Percentiles rank a stretch among this genome's conserved stretches.
phyloP scores from a whole-genome alignment of 2,797 vertebrate species.

The Catamblyrhynchus diadema region DNA sequence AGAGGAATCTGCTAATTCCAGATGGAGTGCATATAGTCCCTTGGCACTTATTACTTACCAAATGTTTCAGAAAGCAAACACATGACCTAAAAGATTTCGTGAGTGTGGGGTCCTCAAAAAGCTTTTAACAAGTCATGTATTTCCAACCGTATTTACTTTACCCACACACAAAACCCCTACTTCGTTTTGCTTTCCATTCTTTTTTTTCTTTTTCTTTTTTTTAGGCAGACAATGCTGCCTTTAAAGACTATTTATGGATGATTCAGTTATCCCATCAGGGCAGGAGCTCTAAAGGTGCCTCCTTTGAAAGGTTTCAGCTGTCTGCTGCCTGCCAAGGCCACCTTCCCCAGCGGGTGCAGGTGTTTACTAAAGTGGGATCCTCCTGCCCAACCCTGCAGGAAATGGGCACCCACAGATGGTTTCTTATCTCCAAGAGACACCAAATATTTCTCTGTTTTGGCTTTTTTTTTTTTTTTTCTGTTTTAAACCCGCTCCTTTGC shows the following conservation, averaged over 20 bases:
- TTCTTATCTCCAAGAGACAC: background rate
- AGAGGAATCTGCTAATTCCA: constrained; percentile 77
- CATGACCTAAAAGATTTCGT: constrained; percentile 79
- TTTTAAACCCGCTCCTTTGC: background rate
- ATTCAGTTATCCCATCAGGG: constrained; percentile 54
- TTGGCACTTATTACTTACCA: constrained; percentile 78
- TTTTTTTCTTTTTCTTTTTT: background rate
- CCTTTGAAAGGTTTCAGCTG: constrained; percentile 72
- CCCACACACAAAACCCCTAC: constrained; percentile 55
- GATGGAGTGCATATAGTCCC: constrained; percentile 79
- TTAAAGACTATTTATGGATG: constrained; percentile 66
- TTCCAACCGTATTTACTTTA: constrained; percentile 76
- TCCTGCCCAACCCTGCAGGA: background rate
- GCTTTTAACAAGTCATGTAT: constrained; percentile 75
- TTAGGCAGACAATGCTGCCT: constrained; percentile 51
- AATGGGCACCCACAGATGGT: background rate
- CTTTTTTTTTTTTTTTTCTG: rapidly evolving
- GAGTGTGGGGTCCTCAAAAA: constrained; percentile 75
- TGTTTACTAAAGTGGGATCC: background rate
- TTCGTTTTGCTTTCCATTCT: background rate
- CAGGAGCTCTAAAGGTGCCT: constrained; percentile 67
- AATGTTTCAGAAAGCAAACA: constrained; percentile 83
- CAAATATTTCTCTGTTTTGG: background rate
- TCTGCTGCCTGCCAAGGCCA: constrained; percentile 37
- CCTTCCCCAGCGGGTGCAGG: background rate